Percentiles rank a stretch among this genome's conserved stretches.
These are phyloP conservation scores for Drosophila ohnishii DNA, from an alignment of 1,140 invertebrate genomes.

Conservation along the genomic window DNA sequence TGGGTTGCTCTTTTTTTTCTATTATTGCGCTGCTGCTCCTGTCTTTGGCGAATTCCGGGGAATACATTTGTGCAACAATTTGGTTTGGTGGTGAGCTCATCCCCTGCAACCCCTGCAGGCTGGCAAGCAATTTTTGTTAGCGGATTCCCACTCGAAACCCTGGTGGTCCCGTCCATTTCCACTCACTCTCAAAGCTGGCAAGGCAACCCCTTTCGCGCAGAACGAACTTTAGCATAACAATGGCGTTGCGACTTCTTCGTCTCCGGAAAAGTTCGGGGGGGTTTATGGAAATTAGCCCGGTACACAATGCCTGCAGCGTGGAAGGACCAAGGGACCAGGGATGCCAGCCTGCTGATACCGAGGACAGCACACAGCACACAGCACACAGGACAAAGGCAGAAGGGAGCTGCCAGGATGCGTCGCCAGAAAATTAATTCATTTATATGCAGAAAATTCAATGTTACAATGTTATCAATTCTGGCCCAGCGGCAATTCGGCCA, in stretches of 20 bases:
- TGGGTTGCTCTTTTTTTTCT: constrained; percentile 63
- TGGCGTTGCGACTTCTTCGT: constrained; percentile 70
- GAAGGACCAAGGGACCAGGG: background rate
- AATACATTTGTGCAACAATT: constrained; percentile 71
- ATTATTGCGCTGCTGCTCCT: constrained; percentile 28
- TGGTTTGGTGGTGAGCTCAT: constrained; percentile 77
- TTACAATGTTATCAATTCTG: constrained; percentile 80
- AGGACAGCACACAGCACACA: constrained; percentile 25
- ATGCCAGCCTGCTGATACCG: constrained; percentile 36
- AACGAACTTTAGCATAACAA: constrained; percentile 74
- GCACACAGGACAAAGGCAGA: constrained; percentile 12
- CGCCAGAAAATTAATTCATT: constrained; percentile 80
- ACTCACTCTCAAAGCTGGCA: constrained; percentile 25
- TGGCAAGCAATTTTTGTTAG: constrained; percentile 47
- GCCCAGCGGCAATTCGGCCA: constrained; percentile 61
- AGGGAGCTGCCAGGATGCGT: constrained; percentile 34
- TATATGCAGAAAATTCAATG: constrained; percentile 82
- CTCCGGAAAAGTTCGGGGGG: constrained; percentile 29
- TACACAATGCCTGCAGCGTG: constrained; percentile 67
- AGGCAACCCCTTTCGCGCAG: constrained; percentile 60
- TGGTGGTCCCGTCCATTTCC: constrained; percentile 32
- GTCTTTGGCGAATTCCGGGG: constrained; percentile 26
- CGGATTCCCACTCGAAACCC: constrained; percentile 53
- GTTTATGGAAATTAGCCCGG: constrained; percentile 78
- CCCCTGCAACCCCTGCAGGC: constrained; percentile 45